A percentile compares a stretch with the other conserved stretches of the same genome.
Conservation (phyloP, 2,113 vertebrate species). For the Phrynosoma blainvillii region DNA sequence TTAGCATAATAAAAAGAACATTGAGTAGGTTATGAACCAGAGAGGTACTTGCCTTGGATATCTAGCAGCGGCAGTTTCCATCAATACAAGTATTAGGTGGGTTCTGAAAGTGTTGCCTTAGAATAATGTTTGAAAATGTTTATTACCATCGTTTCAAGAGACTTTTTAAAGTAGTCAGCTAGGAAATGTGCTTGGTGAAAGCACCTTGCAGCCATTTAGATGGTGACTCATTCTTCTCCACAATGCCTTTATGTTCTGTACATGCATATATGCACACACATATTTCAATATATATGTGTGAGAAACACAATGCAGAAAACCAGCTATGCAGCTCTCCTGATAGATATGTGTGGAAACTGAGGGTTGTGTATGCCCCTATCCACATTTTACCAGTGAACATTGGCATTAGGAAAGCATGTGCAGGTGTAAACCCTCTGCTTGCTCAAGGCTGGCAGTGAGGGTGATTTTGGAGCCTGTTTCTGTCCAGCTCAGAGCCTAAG, state of each 20-base stretch:
- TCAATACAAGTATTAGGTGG: not conserved
- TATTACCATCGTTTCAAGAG: not conserved
- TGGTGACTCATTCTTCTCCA: not conserved
- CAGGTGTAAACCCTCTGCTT: conserved; percentile 5
- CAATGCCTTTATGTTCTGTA: conserved; percentile 28
- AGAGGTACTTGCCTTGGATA: conserved; percentile 32
- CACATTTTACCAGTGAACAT: not conserved
- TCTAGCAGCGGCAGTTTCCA: conserved; percentile 32
- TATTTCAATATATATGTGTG: conserved; percentile 9
- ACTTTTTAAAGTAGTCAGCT: conserved; percentile 15
- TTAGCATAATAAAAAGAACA: conserved; percentile 54
- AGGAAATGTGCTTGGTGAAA: not conserved
- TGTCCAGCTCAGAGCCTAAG: no score
- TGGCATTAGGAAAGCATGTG: conserved; percentile 1
- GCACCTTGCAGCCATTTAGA: conserved; percentile 19
- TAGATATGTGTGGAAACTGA: not conserved
- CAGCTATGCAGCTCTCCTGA: conserved; percentile 13
- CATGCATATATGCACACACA: not conserved
- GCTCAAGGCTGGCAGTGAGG: not conserved
- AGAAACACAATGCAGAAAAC: conserved; percentile 3
- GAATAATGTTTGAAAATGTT: conserved; percentile 44
- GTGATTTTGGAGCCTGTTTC: not conserved
- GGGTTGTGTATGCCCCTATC: not conserved
- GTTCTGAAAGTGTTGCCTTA: conserved; percentile 24
- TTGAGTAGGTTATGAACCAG: conserved; percentile 43